Evolutionary conservation across 2,888 invertebrate genomes (phyloP).

Genomic region (Drosophila subquinaria): DNA sequence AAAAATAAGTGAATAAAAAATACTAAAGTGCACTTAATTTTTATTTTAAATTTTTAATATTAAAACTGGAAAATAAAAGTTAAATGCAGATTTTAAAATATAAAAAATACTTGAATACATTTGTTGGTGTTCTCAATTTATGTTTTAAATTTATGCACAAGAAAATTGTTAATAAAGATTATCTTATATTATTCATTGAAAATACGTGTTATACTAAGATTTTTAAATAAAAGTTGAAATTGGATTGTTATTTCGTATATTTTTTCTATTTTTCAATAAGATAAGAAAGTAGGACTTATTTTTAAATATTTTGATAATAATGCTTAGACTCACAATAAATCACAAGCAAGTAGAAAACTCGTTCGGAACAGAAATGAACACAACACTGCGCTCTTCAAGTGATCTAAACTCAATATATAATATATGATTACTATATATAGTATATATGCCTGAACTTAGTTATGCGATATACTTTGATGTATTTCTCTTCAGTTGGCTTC

Average conservation of each 20-base stretch:
- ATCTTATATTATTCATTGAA: neutral
- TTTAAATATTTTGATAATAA: neutral
- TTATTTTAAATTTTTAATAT: too few species aligned
- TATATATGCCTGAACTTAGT: slow-evolving; percentile 2
- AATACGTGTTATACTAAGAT: neutral
- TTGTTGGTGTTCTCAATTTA: too few species aligned
- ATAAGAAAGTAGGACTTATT: too few species aligned
- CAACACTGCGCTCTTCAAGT: slow-evolving; percentile 29
- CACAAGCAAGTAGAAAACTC: neutral
- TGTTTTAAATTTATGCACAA: too few species aligned
- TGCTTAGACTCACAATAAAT: neutral
- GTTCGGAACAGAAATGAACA: slow-evolving; percentile 8
- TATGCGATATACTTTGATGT: slow-evolving; percentile 8
- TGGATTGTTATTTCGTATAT: neutral
- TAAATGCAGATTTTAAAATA: too few species aligned
- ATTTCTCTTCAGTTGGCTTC: slow-evolving; percentile 19
- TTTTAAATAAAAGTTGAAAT: neutral
- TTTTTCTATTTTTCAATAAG: neutral
- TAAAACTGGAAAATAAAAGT: too few species aligned
- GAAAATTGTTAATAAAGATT: too few species aligned
- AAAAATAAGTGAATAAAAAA: too few species aligned
- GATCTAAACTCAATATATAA: slow-evolving; percentile 7
- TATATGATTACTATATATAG: neutral
- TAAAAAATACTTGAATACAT: too few species aligned
- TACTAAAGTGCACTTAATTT: too few species aligned